These are phyloP conservation scores for Zaprionus inermis DNA, from an alignment of 1,140 invertebrate genomes.

Conservation along the genomic window DNA sequence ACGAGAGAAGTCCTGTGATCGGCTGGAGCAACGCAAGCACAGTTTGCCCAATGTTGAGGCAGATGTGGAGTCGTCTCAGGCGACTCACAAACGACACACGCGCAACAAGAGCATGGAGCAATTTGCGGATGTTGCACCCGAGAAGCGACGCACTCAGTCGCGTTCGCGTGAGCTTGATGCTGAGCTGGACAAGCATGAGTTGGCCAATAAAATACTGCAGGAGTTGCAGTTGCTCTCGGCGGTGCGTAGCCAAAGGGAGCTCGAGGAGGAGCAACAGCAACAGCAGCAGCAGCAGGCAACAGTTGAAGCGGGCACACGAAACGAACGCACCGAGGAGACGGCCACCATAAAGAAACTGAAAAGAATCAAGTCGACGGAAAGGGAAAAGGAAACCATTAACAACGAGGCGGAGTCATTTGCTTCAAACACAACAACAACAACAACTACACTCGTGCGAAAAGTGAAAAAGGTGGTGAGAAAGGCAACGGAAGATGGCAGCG, in stretches of 20 bases:
- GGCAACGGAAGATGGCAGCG: constrained; percentile 46
- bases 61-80: constrained; percentile 23
- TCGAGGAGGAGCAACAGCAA: constrained; percentile 18
- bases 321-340: constrained; percentile 43
- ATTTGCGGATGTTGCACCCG: constrained; percentile 31
- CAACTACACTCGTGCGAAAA: constrained; percentile 63
- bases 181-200: constrained; percentile 66
- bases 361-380: constrained; percentile 73
- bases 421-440: constrained; percentile 31
- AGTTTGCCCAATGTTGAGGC: constrained; percentile 66
- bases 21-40: constrained; percentile 59
- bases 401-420: constrained; percentile 17
- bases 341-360: constrained; percentile 81
- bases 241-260: constrained; percentile 56
- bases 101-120: constrained; percentile 81
- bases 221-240: constrained; percentile 75
- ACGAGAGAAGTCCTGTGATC: constrained; percentile 85
- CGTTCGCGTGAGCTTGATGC: constrained; percentile 60
- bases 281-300: neutral
- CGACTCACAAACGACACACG: constrained; percentile 44
- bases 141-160: constrained; percentile 56
- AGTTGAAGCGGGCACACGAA: constrained; percentile 11
- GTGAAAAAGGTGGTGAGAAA: constrained; percentile 75
- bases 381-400: constrained; percentile 18
- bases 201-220: constrained; percentile 80